phyloP scores from a whole-genome alignment of 2,888 invertebrate genomes.

The Acleris laterana region DNA sequence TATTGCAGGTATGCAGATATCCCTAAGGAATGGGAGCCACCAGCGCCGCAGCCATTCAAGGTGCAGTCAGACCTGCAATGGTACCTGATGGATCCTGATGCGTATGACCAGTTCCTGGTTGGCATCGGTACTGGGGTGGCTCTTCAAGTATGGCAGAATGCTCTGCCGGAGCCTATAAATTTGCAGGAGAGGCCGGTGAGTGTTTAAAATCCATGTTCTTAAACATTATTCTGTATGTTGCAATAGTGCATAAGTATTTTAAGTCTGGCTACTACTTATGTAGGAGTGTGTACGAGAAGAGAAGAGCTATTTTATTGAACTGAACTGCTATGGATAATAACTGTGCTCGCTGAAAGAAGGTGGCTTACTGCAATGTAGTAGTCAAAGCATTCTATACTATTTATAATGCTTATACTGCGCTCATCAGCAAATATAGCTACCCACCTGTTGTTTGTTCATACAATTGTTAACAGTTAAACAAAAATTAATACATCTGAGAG shows the following conservation, averaged over 20 bases:
- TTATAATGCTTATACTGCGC: too few relatives aligned
- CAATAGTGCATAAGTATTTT: too few relatives aligned
- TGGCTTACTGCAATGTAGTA: too few relatives aligned
- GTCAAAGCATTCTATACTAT: too few relatives aligned
- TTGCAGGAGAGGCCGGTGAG: constrained; percentile 92
- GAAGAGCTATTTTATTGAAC: too few relatives aligned
- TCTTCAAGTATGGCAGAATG: constrained; percentile 95
- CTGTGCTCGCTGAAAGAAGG: too few relatives aligned
- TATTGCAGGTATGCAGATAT: constrained; percentile 90
- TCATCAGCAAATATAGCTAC: too few relatives aligned
- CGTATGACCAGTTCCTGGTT: constrained; percentile 97
- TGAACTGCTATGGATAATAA: too few relatives aligned
- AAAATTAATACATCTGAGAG: too few relatives aligned
- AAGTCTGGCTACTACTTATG: not conserved
- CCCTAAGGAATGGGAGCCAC: constrained; percentile 96
- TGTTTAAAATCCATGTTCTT: constrained; percentile 28
- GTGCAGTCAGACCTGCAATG: constrained; percentile 96
- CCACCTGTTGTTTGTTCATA: too few relatives aligned
- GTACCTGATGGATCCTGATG: constrained; percentile 96
- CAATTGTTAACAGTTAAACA: too few relatives aligned
- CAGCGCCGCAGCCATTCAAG: constrained; percentile 94
- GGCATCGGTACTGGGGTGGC: constrained; percentile 92
- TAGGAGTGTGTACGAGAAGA: not conserved
- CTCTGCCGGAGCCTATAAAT: constrained; percentile 92
- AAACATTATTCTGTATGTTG: not conserved